Percentiles rank a stretch among this genome's conserved stretches.
Conservation (phyloP, 2,888 invertebrate species). For the Siphonodentalium dalli region DNA sequence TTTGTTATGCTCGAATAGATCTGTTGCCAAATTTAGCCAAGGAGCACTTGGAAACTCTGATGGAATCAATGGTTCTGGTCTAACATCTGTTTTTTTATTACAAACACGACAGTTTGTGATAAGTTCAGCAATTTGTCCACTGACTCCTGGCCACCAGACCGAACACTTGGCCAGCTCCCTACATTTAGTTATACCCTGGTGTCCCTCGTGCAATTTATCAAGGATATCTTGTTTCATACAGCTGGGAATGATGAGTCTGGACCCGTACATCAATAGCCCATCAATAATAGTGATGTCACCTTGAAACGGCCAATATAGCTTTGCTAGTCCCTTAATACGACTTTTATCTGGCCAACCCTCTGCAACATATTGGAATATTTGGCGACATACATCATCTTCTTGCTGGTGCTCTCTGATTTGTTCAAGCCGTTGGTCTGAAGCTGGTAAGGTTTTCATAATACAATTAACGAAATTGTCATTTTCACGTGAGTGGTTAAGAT, state of each 20-base stretch:
- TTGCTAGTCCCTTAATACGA: too few species aligned
- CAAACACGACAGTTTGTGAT: conserved; percentile 28
- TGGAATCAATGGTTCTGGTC: conserved; percentile 29
- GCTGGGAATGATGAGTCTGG: conserved; percentile 21
- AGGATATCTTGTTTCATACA: conserved; percentile 21
- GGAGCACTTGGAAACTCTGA: conserved; percentile 30
- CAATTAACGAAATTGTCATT: conserved; percentile 17
- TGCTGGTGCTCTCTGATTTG: conserved; percentile 9
- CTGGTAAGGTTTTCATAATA: conserved; percentile 17
- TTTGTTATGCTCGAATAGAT: conserved; percentile 32
- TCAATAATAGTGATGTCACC: conserved; percentile 17
- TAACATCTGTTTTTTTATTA: conserved; percentile 18
- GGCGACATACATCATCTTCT: too few species aligned
- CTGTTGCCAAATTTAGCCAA: conserved; percentile 35
- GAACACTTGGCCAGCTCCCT: conserved; percentile 27
- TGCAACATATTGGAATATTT: too few species aligned
- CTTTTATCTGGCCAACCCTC: too few species aligned
- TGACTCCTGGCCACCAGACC: conserved; percentile 33
- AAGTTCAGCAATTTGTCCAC: conserved; percentile 13
- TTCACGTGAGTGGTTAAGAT: conserved; percentile 11
- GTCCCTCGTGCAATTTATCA: conserved; percentile 27
- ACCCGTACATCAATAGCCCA: conserved; percentile 18
- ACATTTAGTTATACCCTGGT: conserved; percentile 32
- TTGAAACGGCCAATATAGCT: conserved; percentile 22
- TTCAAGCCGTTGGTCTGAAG: conserved; percentile 1